These are phyloP conservation scores for Stratiomys singularior DNA, from an alignment of 2,888 invertebrate species.

Conservation along the genomic window DNA sequence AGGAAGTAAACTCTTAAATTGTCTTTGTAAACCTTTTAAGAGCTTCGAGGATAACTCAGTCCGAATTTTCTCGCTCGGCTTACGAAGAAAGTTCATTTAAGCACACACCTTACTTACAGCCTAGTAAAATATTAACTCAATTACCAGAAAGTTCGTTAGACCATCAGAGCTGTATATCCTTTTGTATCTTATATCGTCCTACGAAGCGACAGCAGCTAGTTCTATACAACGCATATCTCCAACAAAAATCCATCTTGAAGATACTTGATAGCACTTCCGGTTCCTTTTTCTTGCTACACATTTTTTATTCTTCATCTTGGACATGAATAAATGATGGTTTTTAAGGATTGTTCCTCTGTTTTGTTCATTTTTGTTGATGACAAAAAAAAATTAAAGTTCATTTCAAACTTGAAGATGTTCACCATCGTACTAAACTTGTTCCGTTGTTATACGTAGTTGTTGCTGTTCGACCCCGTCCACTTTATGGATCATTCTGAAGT, in stretches of 20 bases:
- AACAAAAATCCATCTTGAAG: no score
- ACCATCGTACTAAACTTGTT: no score
- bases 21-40: no score
- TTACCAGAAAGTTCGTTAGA: slow-evolving; percentile 14
- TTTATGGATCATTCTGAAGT: slow-evolving; percentile 17
- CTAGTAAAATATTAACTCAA: slow-evolving; percentile 32
- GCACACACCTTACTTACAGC: background rate
- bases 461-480: background rate
- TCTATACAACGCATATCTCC: no score
- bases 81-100: no score
- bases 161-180: background rate
- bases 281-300: background rate
- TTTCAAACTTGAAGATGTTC: no score
- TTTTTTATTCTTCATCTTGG: background rate
- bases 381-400: no score
- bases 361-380: no score
- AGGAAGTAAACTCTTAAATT: no score
- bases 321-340: slow-evolving; percentile 28
- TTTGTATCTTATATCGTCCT: slow-evolving; percentile 13
- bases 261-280: background rate
- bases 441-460: background rate
- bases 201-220: background rate
- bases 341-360: background rate
- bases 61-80: no score
- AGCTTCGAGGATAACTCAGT: no score